A percentile compares a stretch with the other conserved stretches of the same genome.
Conservation (phyloP, 2,888 invertebrate species). For the Apeira syringaria region DNA sequence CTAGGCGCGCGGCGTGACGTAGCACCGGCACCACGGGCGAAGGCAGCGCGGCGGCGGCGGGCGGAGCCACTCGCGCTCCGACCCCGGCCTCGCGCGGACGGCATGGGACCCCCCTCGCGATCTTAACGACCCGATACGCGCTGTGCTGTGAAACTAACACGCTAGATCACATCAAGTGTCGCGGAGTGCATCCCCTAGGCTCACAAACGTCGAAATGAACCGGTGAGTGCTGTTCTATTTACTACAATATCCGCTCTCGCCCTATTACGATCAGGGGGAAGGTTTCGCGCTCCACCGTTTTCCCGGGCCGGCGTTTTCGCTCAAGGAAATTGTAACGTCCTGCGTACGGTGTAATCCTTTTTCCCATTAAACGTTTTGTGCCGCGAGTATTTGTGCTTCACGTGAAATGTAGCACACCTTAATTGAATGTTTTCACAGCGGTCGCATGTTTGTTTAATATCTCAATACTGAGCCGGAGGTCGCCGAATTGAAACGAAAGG, state of each 20-base stretch:
- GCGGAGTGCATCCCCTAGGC: constrained; percentile 23
- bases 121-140: constrained; percentile 42
- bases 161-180: constrained; percentile 33
- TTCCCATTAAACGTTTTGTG: constrained; percentile 25
- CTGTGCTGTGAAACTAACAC: constrained; percentile 54
- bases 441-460: constrained; percentile 32
- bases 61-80: constrained; percentile 61
- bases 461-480: constrained; percentile 39
- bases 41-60: constrained; percentile 27
- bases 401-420: constrained; percentile 23
- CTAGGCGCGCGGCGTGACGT: constrained; percentile 19
- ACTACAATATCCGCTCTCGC: constrained; percentile 2
- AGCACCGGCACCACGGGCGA: background rate
- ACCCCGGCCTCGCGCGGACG: constrained; percentile 64
- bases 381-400: constrained; percentile 27
- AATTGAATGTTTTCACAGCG: constrained; percentile 27
- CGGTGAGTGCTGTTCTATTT: constrained; percentile 44
- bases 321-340: constrained; percentile 46
- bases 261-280: too few species aligned
- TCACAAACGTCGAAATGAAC: constrained; percentile 38
- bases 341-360: constrained; percentile 32
- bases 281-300: constrained; percentile 35
- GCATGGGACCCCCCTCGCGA: constrained; percentile 56
- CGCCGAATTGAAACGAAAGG: constrained; percentile 39
- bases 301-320: constrained; percentile 45